These are phyloP conservation scores for Mugil cephalus DNA, from an alignment of 2,113 vertebrate genomes.

Conservation along the genomic window DNA sequence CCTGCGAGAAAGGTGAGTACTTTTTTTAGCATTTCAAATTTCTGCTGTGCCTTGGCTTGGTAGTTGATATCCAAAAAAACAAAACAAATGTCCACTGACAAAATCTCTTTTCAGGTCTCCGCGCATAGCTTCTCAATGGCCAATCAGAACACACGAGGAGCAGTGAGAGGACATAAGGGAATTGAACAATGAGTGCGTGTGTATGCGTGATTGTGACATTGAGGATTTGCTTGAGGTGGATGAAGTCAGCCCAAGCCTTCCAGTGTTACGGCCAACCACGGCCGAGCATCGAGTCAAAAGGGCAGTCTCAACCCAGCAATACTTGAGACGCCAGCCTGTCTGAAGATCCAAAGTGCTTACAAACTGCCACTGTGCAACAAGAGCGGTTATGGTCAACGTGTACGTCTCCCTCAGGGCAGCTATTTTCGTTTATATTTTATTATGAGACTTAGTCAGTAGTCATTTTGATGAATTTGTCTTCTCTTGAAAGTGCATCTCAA, in stretches of 20 bases:
- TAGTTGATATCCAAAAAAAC: not conserved
- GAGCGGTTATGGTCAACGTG: constrained; percentile 48
- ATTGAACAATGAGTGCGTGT: constrained; percentile 25
- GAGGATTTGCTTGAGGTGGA: constrained; percentile 63
- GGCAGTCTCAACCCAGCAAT: constrained; percentile 58
- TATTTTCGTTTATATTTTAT: constrained; percentile 43
- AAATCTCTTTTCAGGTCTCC: constrained; percentile 71
- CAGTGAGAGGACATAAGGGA: constrained; percentile 48
- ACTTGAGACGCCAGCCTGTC: constrained; percentile 63
- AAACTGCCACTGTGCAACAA: constrained; percentile 57
- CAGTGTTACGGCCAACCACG: constrained; percentile 72
- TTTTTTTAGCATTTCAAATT: not conserved
- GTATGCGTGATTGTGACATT: constrained; percentile 1
- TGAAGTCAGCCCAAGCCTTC: constrained; percentile 70
- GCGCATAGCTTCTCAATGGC: constrained; percentile 63
- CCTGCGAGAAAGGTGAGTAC: constrained; percentile 85
- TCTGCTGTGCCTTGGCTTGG: accelerated
- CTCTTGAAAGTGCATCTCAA: constrained; percentile 75
- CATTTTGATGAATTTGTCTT: constrained; percentile 50
- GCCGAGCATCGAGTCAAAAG: constrained; percentile 40
- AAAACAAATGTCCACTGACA: not conserved
- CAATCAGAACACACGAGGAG: constrained; percentile 27
- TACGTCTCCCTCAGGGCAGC: constrained; percentile 77
- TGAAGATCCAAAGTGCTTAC: constrained; percentile 81
- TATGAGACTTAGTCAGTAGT: constrained; percentile 46